Evolutionary conservation across 2,888 invertebrate genomes (phyloP).

Genomic region (Itoplectis maculator): DNA sequence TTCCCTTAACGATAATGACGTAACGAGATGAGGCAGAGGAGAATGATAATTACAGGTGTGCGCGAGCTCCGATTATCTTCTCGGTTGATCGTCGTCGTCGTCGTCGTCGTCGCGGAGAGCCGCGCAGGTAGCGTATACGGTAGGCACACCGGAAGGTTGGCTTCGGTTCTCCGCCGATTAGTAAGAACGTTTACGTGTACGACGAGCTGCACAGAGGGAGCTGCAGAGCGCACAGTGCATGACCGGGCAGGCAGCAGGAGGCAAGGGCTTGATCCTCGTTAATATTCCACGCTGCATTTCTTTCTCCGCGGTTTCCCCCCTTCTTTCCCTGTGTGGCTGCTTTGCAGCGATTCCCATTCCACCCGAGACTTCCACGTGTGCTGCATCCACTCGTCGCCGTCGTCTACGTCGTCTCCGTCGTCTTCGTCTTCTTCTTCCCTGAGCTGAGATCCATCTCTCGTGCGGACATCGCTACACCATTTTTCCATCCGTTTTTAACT

Average conservation of each 20-base stretch:
- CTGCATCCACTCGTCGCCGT: conserved; percentile 30
- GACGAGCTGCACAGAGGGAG: conserved; percentile 17
- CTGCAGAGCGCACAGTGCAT: conserved; percentile 42
- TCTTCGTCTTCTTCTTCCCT: too few species aligned
- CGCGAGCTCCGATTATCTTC: conserved; percentile 57
- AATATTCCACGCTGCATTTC: conserved; percentile 76
- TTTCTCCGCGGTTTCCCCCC: conserved; percentile 60
- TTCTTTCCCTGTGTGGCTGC: neutral
- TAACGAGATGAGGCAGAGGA: conserved; percentile 51
- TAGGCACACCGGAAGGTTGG: conserved; percentile 54
- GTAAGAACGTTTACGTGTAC: conserved; percentile 62
- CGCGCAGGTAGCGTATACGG: neutral
- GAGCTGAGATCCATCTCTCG: too few species aligned
- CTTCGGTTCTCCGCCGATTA: conserved; percentile 55
- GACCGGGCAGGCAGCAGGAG: neutral
- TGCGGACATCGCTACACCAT: too few species aligned
- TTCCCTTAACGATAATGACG: conserved; percentile 56
- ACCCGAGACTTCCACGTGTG: conserved; percentile 53
- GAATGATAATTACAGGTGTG: conserved; percentile 55
- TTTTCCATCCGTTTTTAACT: too few species aligned
- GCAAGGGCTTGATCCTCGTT: conserved; percentile 75
- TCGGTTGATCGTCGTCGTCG: conserved; percentile 54
- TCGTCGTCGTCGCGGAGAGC: too few species aligned
- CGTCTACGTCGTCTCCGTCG: too few species aligned
- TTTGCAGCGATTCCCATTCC: conserved; percentile 62